phyloP scores from a whole-genome alignment of 1,140 invertebrate species.

The Calliopsis andreniformis region DNA sequence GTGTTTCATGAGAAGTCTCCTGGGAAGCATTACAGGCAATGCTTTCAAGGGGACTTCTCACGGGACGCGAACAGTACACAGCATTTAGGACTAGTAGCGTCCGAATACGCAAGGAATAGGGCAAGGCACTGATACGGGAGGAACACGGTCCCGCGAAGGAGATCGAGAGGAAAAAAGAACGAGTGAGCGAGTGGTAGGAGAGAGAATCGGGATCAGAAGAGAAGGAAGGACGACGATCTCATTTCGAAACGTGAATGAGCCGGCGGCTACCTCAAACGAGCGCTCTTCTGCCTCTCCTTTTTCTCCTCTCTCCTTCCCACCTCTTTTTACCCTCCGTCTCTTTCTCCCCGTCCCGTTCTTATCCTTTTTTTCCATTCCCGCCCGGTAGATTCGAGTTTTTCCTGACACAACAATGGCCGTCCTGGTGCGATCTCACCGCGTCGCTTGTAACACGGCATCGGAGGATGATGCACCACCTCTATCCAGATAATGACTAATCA shows the following conservation, averaged over 20 bases:
- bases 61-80: neutral
- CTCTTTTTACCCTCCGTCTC: slow-evolving; percentile 50
- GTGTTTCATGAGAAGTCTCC: no score
- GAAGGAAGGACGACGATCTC: slow-evolving; percentile 69
- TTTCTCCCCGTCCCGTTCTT: slow-evolving; percentile 14
- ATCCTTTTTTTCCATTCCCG: slow-evolving; percentile 38
- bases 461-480: slow-evolving; percentile 69
- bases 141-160: neutral
- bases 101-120: neutral
- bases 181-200: neutral
- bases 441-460: slow-evolving; percentile 70
- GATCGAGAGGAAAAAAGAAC: neutral
- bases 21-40: no score
- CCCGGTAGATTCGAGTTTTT: slow-evolving; percentile 70
- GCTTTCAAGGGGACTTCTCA: no score
- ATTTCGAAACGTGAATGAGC: slow-evolving; percentile 77
- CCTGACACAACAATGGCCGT: slow-evolving; percentile 69
- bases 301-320: slow-evolving; percentile 41
- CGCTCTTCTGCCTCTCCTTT: slow-evolving; percentile 57
- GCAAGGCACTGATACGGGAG: slow-evolving; percentile 4
- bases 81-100: no score
- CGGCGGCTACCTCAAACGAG: slow-evolving; percentile 77
- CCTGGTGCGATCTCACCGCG: slow-evolving; percentile 33
- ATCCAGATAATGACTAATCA: slow-evolving; percentile 75
- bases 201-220: slow-evolving; percentile 33